A percentile compares a stretch with the other conserved stretches of the same genome.
Conservation (phyloP, 2,113 vertebrate species). For the Notothenia coriiceps region DNA sequence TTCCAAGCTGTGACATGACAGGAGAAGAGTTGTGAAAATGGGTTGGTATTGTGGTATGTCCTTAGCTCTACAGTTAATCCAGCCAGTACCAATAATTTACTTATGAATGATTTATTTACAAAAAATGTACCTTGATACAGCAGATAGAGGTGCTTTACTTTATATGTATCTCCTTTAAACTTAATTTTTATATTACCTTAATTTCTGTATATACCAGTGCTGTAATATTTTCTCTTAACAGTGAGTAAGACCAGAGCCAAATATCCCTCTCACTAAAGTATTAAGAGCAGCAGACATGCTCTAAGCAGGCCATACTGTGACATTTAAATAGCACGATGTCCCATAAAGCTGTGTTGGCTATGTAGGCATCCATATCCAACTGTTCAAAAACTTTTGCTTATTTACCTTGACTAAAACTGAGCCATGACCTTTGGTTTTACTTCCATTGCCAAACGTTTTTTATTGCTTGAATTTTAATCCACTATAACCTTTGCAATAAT, state of each 20-base stretch:
- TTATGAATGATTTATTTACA: no score
- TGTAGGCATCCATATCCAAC: not conserved
- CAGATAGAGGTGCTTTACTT: not conserved
- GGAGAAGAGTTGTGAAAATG: no score
- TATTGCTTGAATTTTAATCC: not conserved
- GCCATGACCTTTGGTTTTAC: constrained; percentile 3
- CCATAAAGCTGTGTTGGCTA: not conserved
- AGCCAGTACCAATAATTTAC: no score
- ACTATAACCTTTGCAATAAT: not conserved
- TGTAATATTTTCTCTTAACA: not conserved
- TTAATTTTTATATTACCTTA: no score
- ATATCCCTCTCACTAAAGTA: not conserved
- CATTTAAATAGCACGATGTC: constrained; percentile 42
- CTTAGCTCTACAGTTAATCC: no score
- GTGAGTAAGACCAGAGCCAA: not conserved
- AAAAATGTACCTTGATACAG: not conserved
- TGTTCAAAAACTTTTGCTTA: constrained; percentile 10
- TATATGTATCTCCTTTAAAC: not conserved
- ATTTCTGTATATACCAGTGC: not conserved
- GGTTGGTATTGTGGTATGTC: no score
- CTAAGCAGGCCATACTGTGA: constrained; percentile 16
- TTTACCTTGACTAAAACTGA: constrained; percentile 8
- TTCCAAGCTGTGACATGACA: no score
- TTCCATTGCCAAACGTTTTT: not conserved
- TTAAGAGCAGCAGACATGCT: not conserved